Conservation (phyloP, 2,888 invertebrate genomes). For the Leptura quadrifasciata region DNA sequence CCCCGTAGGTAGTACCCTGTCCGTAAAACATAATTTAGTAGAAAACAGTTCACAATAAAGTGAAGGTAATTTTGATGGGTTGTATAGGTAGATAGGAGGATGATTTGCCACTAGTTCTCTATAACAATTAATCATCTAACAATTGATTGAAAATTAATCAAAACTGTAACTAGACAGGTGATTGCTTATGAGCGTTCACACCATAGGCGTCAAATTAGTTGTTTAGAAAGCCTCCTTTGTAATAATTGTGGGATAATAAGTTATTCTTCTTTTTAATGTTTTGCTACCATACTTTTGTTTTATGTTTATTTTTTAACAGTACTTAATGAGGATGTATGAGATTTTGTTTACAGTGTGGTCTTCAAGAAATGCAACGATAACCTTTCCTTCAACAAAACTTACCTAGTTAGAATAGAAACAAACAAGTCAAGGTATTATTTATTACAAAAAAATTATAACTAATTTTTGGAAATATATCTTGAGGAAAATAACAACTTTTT, state of each 20-base stretch:
- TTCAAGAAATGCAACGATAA: background rate
- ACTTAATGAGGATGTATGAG: background rate
- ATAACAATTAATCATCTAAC: slow-evolving; percentile 73
- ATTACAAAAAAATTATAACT: no score
- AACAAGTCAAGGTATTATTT: no score
- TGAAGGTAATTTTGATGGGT: slow-evolving; percentile 50
- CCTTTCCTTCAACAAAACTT: no score
- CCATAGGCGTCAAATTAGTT: slow-evolving; percentile 74
- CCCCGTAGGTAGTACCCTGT: slow-evolving; percentile 43
- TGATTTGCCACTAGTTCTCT: slow-evolving; percentile 65
- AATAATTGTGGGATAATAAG: slow-evolving; percentile 61
- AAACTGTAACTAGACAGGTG: slow-evolving; percentile 75
- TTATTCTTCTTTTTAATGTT: slow-evolving; percentile 49
- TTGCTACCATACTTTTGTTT: slow-evolving; percentile 53
- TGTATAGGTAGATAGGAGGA: slow-evolving; percentile 49
- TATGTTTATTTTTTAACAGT: slow-evolving; percentile 47
- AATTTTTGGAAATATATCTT: no score
- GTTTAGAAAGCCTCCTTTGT: slow-evolving; percentile 66
- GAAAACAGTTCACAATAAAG: slow-evolving; percentile 49
- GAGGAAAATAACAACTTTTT: no score
- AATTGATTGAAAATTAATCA: slow-evolving; percentile 75
- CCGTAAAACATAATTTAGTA: slow-evolving; percentile 54
- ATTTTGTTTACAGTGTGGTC: background rate
- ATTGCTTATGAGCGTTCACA: slow-evolving; percentile 73
- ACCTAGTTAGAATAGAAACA: no score